Evolutionary conservation across 2,888 invertebrate species (phyloP), one percentile per base, ranked within the genome.

Genomic region (Lypha dubia): DNA sequence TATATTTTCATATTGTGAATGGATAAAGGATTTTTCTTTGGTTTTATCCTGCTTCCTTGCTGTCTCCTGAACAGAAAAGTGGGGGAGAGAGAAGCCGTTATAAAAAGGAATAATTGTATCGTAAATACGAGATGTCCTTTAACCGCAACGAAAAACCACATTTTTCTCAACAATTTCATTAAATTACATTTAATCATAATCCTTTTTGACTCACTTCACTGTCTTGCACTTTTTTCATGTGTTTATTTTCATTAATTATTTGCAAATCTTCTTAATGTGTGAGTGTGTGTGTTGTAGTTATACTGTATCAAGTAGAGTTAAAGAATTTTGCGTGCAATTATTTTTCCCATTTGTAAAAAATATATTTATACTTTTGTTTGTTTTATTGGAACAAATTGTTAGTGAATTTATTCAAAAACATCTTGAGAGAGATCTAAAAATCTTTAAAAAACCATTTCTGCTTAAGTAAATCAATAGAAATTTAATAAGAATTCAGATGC

Each of bases 101-200:
- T 35, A 32, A 80, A 74, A 24, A 62, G 32, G 13, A 17, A 56
- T 63, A 46, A 70, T 68, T 73, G 60, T 35, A 24, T 53, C 70
- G 62, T 81, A 75, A 81, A 81, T 74, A 62, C 60, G n/a, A n/a
- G n/a, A n/a, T 53, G n/a, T 44, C 51, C n/a, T 44, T 68, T 53
- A 75, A 81, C 56, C 46, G 38, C 58, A 60, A n/a, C 22, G 32
- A 51, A 56, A 65, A 41, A 46, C 35, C 13, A 28, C 41, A 15
- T 53, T 63, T 49, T 67, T 60, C 71, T 44, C 17, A 63, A 76
- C 32, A 74, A 73, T 84, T 77, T 73, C 49, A 20, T 84, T 80
- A 73, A 80, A 84, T 81, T 73, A 53, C 71, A 60, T 79, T 83
- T 79, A 75, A 79, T 80, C 67, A 71, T 70, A 84, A 75, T 49